phyloP scores from a whole-genome alignment of 2,888 invertebrate genomes.

The Dysmachus trigonus region DNA sequence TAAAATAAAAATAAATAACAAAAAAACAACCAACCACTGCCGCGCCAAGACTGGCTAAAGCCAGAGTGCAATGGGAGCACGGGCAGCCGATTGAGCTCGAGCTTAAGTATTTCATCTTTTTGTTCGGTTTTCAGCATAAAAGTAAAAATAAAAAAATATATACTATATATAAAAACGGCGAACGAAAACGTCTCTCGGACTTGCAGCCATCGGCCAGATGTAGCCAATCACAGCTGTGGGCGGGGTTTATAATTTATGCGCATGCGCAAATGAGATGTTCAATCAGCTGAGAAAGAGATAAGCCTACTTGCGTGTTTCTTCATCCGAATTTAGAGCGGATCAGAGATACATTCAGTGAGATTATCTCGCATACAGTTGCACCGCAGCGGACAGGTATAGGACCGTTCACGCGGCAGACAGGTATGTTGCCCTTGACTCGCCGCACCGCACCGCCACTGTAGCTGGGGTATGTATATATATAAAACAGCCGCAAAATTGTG shows the following conservation, averaged over 20 bases:
- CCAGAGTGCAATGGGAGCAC: constrained; percentile 25
- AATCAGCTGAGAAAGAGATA: constrained; percentile 50
- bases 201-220: constrained; percentile 30
- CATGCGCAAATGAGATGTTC: constrained; percentile 47
- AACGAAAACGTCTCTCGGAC: background rate
- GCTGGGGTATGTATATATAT: background rate
- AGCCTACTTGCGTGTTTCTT: constrained; percentile 39
- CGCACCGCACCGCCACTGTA: background rate
- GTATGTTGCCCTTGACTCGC: constrained; percentile 20
- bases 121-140: background rate
- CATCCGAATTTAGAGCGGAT: constrained; percentile 37
- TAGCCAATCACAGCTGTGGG: constrained; percentile 48
- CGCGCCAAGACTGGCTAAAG: constrained; percentile 10
- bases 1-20: background rate
- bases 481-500: background rate
- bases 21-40: background rate
- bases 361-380: background rate
- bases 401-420: background rate
- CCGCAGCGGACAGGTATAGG: background rate
- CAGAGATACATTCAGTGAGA: constrained; percentile 8
- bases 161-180: no score
- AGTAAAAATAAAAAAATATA: background rate
- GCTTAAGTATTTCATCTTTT: constrained; percentile 19
- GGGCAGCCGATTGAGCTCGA: background rate
- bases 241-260: constrained; percentile 50